phyloP scores from a whole-genome alignment of 1,140 invertebrate genomes.

The Solenopsis invicta region DNA sequence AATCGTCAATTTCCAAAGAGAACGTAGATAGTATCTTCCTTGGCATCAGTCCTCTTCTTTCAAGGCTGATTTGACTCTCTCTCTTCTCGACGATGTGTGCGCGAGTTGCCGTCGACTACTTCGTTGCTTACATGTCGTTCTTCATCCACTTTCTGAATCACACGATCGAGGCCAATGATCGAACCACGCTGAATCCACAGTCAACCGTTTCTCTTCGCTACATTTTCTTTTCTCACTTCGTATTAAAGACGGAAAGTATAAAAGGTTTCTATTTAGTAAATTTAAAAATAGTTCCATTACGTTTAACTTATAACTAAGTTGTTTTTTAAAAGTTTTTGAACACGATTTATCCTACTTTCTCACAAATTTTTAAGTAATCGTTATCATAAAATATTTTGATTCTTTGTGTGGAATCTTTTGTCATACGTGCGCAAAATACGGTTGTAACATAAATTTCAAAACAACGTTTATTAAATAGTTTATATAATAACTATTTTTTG shows the following conservation, averaged over 20 bases:
- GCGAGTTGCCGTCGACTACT: conserved; percentile 32
- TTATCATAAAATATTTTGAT: background rate
- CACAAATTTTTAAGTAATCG: background rate
- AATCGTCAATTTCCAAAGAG: conserved; percentile 61
- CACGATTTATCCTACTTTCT: background rate
- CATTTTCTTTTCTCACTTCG: background rate
- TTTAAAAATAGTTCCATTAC: background rate
- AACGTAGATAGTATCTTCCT: conserved; percentile 53
- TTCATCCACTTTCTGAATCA: conserved; percentile 52
- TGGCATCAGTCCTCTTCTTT: conserved; percentile 13
- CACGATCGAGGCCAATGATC: conserved; percentile 55
- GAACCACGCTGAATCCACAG: background rate
- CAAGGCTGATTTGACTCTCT: conserved; percentile 52
- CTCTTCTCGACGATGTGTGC: conserved; percentile 17
- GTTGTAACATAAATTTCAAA: too few relatives aligned
- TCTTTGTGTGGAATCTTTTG: background rate
- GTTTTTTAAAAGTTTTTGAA: background rate
- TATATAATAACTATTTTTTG: too few relatives aligned
- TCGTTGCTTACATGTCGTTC: conserved; percentile 48
- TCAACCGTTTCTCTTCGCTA: background rate
- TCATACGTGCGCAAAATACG: background rate
- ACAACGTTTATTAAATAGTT: too few relatives aligned
- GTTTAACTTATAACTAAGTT: background rate
- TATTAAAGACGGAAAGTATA: background rate
- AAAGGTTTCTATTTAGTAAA: background rate